Base-by-base conservation (phyloP, 2,888 invertebrate species). In the Nemapogon koenigi region DNA sequence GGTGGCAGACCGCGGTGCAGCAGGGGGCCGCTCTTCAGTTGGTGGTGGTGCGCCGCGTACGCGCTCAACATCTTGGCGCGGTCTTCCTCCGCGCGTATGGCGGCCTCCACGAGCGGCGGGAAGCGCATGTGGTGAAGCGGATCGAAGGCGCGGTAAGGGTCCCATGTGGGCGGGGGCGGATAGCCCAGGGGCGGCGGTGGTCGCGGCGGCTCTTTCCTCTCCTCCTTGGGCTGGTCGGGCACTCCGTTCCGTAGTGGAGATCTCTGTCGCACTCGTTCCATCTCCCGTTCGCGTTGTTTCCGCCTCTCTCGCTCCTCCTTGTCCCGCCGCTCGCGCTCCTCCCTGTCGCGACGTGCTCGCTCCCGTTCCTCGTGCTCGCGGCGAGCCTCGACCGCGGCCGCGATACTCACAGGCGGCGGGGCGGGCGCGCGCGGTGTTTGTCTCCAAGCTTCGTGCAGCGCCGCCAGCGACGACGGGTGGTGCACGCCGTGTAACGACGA, bases 31-130 rank as follows among this genome's bases (percentile, higher is more conserved):
- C 59, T 64, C 67, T 62, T 82, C 57, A n/a, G 64, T 55, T 73
- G 52, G 54, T 76, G 76, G 52, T 85, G 85, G 48, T 83, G 78
- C 40, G 82, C 83, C 40, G 85, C 83, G 67, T 89, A 90, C 45
- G 88, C 85, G 48, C 83, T 85, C 56, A 87, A 83, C 55, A 90
- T 83, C 66, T 90, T 91, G 28, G 86, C 88, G 42, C 90, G 84
- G 61, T 91, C 88, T 52, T 91, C 90, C 57, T 90, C 90, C 31
- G 86, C 88, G 39, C 89, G 81, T 57, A 88, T 84, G 14, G 89
- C 89, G 10, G 87, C 89, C 51, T 90, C 90, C 75, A 91, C 85
- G 19, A 91, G 72, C 14, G 91, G 90, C 59, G 89, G 90, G 62
- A 89, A 90, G 39, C 90, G 83, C 62, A 87, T 72, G 59, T 78